Evolutionary conservation across 2,888 invertebrate genomes (phyloP), one percentile per base, ranked within the genome.

Genomic region (Therioaphis trifolii): DNA sequence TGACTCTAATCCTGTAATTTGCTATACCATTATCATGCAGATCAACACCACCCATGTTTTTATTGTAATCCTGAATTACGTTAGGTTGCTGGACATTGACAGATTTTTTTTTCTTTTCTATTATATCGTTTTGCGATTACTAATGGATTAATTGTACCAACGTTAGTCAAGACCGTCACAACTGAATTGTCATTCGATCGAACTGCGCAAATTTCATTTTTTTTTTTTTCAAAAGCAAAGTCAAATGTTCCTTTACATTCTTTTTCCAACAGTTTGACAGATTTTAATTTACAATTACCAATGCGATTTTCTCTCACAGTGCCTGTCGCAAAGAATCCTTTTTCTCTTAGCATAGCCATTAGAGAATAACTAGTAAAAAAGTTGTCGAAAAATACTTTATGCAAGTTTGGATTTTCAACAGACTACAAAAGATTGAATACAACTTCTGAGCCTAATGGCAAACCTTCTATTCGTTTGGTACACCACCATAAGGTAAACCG

Each of bases 171-270:
- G 14, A 43, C 14, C 21, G 43, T 43, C 12, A 72, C 72, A 66
- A 78, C 46, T 40, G 61, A 35, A 78, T 78, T 68, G 49, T 66
- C 78, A 11, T 29, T 7, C 61, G 66, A 78, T 21, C 78, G 66
- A 78, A 78, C 66, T 24, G 21, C 58, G 2, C 40, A 27, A n/a
- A 63, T 79, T 61, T 35, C 68, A 52, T 79, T 79, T 0, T 46
- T 27, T n/a, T n/a, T n/a, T 27, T 49, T 78, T 0, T 68, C 78
- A 43, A 78, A 63, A 52, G 49, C 29, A 29, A 52, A 69, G 43
- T 72, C 43, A 43, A 43, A 43, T 18, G 72, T 72, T 11, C 72
- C 72, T 46, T 46, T 72, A 18, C n/a, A 35, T 52, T 79, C 49
- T 24, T 79, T 79, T 35, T 5, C 72, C 29, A 52, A 35, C 0